These are phyloP conservation scores for Heterochromis multidens DNA, from an alignment of 2,113 vertebrate species.

Conservation along the genomic window DNA sequence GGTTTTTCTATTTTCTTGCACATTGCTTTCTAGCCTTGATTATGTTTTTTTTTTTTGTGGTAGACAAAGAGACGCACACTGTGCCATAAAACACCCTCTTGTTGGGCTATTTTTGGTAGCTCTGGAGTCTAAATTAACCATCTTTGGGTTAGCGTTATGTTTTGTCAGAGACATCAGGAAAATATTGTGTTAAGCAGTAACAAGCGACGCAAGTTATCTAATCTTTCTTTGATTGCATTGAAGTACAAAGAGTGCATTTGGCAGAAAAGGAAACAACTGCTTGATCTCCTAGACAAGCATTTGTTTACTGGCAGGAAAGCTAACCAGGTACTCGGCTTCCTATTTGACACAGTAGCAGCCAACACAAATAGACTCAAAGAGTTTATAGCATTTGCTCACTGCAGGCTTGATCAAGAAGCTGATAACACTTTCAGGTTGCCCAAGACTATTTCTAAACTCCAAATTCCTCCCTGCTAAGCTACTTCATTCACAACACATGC, in stretches of 20 bases:
- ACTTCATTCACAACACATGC: slow-evolving; percentile 35
- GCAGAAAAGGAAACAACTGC: background rate
- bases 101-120: slow-evolving; percentile 30
- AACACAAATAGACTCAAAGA: background rate
- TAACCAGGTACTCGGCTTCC: background rate
- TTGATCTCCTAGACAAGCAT: background rate
- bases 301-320: background rate
- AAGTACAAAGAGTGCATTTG: background rate
- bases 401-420: background rate
- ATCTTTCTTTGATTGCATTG: background rate
- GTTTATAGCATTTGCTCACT: background rate
- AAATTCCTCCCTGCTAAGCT: slow-evolving; percentile 28
- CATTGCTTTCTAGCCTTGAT: slow-evolving; percentile 33
- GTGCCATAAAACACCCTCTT: slow-evolving; percentile 26
- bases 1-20: slow-evolving; percentile 39
- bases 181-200: background rate
- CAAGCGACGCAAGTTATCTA: background rate
- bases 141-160: background rate
- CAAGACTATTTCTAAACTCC: slow-evolving; percentile 24
- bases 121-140: slow-evolving; percentile 7
- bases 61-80: slow-evolving; percentile 26
- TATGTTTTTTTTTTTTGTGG: slow-evolving; percentile 60
- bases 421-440: background rate
- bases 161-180: background rate
- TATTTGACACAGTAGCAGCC: background rate